Evolutionary conservation across 2,797 vertebrate species (phyloP), one percentile per base, ranked within the genome.

Genomic region (Cheracebus regulus): DNA sequence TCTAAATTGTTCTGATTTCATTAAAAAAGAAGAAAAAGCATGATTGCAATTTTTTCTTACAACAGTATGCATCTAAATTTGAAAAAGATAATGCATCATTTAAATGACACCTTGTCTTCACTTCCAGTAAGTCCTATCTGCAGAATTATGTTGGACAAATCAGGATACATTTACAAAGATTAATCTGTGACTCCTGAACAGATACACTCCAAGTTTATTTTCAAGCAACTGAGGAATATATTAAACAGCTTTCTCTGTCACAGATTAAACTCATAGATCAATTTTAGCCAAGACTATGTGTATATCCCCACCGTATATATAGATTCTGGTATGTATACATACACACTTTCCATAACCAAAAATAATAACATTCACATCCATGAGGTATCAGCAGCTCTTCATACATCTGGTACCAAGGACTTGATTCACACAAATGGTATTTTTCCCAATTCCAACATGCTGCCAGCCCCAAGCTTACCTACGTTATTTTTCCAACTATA

Each of bases 321-420:
- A 88, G 30, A 61, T 4, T 64, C 83, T 57, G 10, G 36, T 13
- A 36, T 4, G 28, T 24, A 67, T 0, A 41, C 19, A 85, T 1
- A 36, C 39, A 73, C 7, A 72, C 39, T 89, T 91, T 84, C 79
- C 86, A 0, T 30, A 88, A 88, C 55, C 39, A 90, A 98, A 96
- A 98, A 91, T 95, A 90, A 91, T 96, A 95, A 96, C 44, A 97
- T 20, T 26, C 90, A 93, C 93, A 96, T 97, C 96, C 97, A 98
- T 97, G 95, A 97, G 97, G 96, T 97, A 97, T 97, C 98, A 97
- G 97, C 80, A 98, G 97, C 94, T 97, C 92, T 95, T 97, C 96
- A 97, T 46, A 79, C 76, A 97, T 92, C 90, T 81, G 52, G 55
- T 97, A 91, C 28, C 75, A 85, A 95, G 46, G 20, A 19, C 79